A percentile compares a stretch with the other conserved stretches of the same genome.
Evolutionary conservation across 2,888 invertebrate genomes (phyloP).

Genomic region (Lampropteryx suffumata): DNA sequence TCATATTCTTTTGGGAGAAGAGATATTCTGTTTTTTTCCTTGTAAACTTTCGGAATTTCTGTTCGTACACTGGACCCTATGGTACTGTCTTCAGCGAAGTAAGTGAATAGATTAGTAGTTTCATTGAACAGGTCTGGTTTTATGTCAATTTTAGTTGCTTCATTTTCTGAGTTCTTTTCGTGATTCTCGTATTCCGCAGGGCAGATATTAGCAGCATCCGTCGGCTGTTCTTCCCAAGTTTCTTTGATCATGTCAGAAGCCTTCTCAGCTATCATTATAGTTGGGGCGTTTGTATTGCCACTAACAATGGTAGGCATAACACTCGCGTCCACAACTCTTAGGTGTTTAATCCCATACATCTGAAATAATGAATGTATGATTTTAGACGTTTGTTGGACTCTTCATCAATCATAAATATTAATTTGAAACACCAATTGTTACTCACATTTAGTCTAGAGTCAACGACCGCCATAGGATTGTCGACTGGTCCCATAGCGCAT

Average conservation of each 20-base stretch:
- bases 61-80: constrained; percentile 10
- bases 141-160: constrained; percentile 33
- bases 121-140: constrained; percentile 54
- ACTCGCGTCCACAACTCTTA: constrained; percentile 91
- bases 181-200: constrained; percentile 33
- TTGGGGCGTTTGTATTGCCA: constrained; percentile 92
- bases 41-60: not conserved
- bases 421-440: too few relatives aligned
- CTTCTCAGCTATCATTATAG: constrained; percentile 93
- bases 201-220: constrained; percentile 40
- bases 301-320: constrained; percentile 91
- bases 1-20: constrained; percentile 27
- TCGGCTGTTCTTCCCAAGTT: constrained; percentile 78
- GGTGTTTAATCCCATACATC: constrained; percentile 85
- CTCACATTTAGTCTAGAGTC: constrained; percentile 82
- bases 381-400: not conserved
- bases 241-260: constrained; percentile 92
- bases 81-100: constrained; percentile 32
- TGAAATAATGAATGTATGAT: constrained; percentile 43
- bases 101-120: constrained; percentile 55
- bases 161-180: constrained; percentile 38
- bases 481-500: constrained; percentile 89
- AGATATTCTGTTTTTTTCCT: constrained; percentile 16
- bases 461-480: constrained; percentile 84
- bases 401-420: too few relatives aligned